Evolutionary conservation across 2,888 invertebrate species (phyloP).

Genomic region (Zygaena filipendulae): DNA sequence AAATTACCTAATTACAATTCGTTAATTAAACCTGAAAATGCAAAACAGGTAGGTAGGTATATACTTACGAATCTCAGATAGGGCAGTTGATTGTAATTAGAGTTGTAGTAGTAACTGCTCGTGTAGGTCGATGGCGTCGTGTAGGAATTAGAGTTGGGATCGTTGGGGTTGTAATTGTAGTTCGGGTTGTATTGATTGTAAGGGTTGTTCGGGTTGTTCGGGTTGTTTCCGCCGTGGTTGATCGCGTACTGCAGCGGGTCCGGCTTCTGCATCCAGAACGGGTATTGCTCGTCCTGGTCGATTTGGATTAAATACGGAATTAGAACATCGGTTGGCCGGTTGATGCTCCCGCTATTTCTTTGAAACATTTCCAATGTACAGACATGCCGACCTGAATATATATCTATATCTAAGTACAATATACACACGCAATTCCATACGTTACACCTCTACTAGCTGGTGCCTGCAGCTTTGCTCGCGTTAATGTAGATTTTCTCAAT

Average conservation of each 20-base stretch:
- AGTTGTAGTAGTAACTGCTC: slow-evolving; percentile 30
- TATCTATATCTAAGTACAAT: too few relatives aligned
- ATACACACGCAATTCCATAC: too few relatives aligned
- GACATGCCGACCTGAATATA: too few relatives aligned
- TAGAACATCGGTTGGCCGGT: too few relatives aligned
- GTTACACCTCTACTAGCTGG: too few relatives aligned
- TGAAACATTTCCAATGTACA: too few relatives aligned
- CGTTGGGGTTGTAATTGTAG: slow-evolving; percentile 22
- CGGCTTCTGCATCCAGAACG: slow-evolving; percentile 81
- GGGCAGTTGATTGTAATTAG: slow-evolving; percentile 69
- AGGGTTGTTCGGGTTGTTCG: slow-evolving; percentile 9
- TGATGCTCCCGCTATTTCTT: too few relatives aligned
- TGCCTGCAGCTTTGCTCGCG: too few relatives aligned
- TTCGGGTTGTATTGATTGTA: slow-evolving; percentile 16
- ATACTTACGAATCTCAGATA: slow-evolving; percentile 77
- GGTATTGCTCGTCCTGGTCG: slow-evolving; percentile 80
- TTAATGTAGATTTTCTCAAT: too few relatives aligned
- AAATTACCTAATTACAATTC: too few relatives aligned
- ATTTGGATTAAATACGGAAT: too few relatives aligned
- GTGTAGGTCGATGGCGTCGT: slow-evolving; percentile 30
- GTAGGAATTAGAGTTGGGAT: slow-evolving; percentile 37
- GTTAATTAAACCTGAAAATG: too few relatives aligned
- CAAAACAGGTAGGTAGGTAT: not conserved
- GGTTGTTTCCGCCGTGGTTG: slow-evolving; percentile 20
- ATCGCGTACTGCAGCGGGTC: slow-evolving; percentile 59